Percentiles rank a stretch among this genome's conserved stretches.
Conservation (phyloP, 2,888 invertebrate genomes). For the Melinopterus prodromus region DNA sequence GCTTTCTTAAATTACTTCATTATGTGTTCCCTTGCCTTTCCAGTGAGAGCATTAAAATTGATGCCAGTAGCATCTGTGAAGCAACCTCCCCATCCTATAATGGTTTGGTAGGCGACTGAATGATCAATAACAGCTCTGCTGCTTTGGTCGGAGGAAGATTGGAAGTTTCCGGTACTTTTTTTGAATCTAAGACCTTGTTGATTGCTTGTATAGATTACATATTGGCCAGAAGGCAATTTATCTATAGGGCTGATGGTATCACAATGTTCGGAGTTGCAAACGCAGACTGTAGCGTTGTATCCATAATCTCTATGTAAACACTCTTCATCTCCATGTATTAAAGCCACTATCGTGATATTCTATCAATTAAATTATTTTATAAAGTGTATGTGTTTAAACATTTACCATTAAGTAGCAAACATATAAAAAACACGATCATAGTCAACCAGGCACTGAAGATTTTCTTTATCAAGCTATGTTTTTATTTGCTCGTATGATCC, state of each 20-base stretch:
- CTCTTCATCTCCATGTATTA: slow-evolving; percentile 10
- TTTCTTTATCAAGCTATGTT: not conserved
- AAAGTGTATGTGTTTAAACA: not conserved
- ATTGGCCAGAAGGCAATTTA: slow-evolving; percentile 59
- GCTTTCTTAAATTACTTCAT: slow-evolving; percentile 54
- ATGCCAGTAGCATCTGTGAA: slow-evolving; percentile 75
- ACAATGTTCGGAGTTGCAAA: slow-evolving; percentile 76
- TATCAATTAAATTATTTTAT: not conserved
- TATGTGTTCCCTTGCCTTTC: slow-evolving; percentile 62
- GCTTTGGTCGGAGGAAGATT: not conserved
- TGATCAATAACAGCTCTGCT: slow-evolving; percentile 32
- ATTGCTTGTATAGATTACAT: slow-evolving; percentile 67
- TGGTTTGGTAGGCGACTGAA: slow-evolving; percentile 66
- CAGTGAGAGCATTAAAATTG: slow-evolving; percentile 72
- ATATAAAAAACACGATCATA: not conserved
- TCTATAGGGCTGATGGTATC: slow-evolving; percentile 68
- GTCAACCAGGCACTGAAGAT: not conserved
- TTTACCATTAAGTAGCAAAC: not conserved
- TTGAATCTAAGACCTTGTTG: slow-evolving; percentile 65
- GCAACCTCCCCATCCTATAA: slow-evolving; percentile 88
- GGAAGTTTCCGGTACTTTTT: slow-evolving; percentile 44
- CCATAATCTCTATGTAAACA: slow-evolving; percentile 51
- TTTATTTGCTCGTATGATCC: not conserved
- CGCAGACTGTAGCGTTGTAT: slow-evolving; percentile 65
- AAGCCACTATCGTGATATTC: slow-evolving; percentile 6